Evolutionary conservation across 2,113 vertebrate genomes (phyloP).

Genomic region (Ochotona princeps): DNA sequence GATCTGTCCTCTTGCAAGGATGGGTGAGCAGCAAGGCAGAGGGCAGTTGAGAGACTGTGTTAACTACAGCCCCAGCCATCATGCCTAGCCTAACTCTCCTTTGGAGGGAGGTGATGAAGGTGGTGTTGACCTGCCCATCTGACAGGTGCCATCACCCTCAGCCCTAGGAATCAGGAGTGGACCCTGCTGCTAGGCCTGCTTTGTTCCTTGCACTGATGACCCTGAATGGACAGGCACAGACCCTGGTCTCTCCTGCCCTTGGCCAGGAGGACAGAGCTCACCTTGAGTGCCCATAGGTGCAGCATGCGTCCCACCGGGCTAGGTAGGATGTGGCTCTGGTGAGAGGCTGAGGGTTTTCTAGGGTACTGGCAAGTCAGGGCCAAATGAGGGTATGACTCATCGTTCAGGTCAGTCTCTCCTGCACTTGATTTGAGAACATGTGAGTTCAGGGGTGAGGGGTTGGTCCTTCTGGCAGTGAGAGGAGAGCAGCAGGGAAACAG

Average conservation of each 20-base stretch:
- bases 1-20: not conserved
- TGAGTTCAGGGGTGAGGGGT: not conserved
- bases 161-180: not conserved
- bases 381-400: not conserved
- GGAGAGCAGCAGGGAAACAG: no score
- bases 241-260: not conserved
- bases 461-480: not conserved
- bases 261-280: not conserved
- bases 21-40: not conserved
- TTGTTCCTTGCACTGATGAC: rapidly evolving
- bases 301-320: rapidly evolving
- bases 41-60: not conserved
- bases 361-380: not conserved
- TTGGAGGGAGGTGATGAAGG: not conserved
- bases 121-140: not conserved
- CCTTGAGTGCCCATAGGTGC: not conserved
- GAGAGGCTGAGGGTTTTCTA: not conserved
- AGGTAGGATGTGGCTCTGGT: not conserved
- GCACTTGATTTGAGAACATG: not conserved
- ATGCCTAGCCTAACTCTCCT: rapidly evolving
- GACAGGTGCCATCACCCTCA: not conserved
- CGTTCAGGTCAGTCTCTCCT: not conserved
- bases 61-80: rapidly evolving
- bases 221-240: not conserved
- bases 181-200: not conserved